Percentiles rank a stretch among this genome's conserved stretches.
Evolutionary conservation across 2,113 vertebrate species (phyloP).

Genomic region (Ahaetulla prasina): DNA sequence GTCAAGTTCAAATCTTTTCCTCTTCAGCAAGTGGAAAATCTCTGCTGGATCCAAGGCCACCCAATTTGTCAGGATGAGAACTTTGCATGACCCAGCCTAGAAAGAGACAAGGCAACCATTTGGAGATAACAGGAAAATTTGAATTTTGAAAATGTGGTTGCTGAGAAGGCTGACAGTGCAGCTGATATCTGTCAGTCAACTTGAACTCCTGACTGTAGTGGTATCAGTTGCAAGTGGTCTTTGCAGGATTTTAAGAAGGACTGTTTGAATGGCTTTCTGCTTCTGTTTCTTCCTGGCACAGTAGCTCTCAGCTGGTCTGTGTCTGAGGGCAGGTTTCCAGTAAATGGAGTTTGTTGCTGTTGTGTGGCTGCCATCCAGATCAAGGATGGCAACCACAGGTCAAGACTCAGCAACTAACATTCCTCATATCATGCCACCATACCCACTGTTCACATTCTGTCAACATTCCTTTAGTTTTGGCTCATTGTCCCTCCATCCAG

Average conservation of each 20-base stretch:
- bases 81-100: not conserved
- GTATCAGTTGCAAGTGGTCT: not conserved
- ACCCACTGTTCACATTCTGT: not conserved
- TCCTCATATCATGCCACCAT: not conserved
- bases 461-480: not conserved
- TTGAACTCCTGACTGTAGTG: not conserved
- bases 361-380: not conserved
- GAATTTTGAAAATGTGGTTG: not conserved
- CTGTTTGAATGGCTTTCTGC: not conserved
- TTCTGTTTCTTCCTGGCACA: not conserved
- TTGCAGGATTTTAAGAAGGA: not conserved
- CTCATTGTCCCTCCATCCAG: not conserved
- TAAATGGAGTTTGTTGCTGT: not conserved
- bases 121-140: not conserved
- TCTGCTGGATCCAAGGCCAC: not conserved
- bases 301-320: not conserved
- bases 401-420: not conserved
- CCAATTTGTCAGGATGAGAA: not conserved
- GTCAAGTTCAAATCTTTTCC: not conserved
- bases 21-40: not conserved
- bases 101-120: not conserved
- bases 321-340: not conserved
- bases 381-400: not conserved
- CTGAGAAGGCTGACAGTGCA: not conserved
- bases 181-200: not conserved